Evolutionary conservation across 2,797 vertebrate genomes (phyloP), one percentile per base, ranked within the genome.

Genomic region (Cephalopachus bancanus): DNA sequence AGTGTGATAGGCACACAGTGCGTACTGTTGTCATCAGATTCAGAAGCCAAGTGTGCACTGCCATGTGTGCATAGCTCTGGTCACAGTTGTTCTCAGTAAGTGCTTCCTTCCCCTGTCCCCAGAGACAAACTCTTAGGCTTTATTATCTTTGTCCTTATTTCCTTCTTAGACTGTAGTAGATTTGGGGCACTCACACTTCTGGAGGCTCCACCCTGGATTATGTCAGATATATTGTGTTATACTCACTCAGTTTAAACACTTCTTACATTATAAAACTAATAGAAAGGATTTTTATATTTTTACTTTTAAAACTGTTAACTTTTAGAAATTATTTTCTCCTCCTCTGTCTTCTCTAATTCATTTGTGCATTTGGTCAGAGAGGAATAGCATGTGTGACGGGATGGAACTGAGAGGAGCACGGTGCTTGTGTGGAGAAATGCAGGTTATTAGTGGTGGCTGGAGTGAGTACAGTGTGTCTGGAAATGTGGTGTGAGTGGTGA

Each of bases 281-380:
- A n/a, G 65, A 9, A 64, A 81, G 28, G 24, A 75, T 44, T 83
- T 83, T 83, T 65, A 19, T n/a, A 55, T 19, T 57, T 74, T 94
- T 30, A 24, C 37, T n/a, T 84, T 94, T 69, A 69, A 67, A 89
- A 60, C 30, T 65, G 2, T 26, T 60, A 44, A 28, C 59, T 12
- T 20, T 30, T 3, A 65, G 22, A 75, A 53, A 37, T 62, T n/a
- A 69, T 7, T 53, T n/a, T 33, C 10, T 24, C 16, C 11, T 16
- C 28, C 9, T 24, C n/a, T n/a, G 12, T 28, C 16, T 57, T 59
- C 7, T 26, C 11, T n/a, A 10, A 9, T 22, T 33, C 26, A 8
- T 20, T 9, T 11, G 30, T 30, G 33, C 0, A 1, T 67, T 33
- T 14, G 33, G 24, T 78, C 67, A 16, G 59, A 20, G 15, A 37